A percentile compares a stretch with the other conserved stretches of the same genome.
Evolutionary conservation across 2,113 vertebrate genomes (phyloP).

Genomic region (Microcebus ravelobensis): DNA sequence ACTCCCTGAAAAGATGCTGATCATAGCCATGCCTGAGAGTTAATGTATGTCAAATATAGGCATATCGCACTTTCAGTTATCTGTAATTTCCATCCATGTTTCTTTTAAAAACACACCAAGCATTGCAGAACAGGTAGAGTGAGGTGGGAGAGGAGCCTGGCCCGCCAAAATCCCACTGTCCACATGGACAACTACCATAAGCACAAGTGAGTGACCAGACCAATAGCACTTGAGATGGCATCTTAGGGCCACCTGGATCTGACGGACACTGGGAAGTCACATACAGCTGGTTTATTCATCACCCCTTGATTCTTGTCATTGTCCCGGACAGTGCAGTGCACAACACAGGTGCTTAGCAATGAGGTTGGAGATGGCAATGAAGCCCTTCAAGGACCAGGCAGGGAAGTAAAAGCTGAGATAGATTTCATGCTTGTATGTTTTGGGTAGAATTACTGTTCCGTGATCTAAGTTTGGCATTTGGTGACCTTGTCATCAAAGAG

Average conservation of each 20-base stretch:
- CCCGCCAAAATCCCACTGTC: background rate
- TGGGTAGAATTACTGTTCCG: constrained; percentile 57
- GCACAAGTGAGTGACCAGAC: background rate
- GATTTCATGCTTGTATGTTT: constrained; percentile 53
- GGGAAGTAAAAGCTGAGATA: constrained; percentile 41
- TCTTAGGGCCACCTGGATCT: background rate
- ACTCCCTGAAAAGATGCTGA: background rate
- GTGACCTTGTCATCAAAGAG: constrained; percentile 78
- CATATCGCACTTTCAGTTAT: background rate
- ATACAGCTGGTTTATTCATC: background rate
- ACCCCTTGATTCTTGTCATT: background rate
- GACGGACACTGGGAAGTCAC: background rate
- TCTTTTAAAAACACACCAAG: background rate
- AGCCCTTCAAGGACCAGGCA: background rate
- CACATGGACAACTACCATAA: background rate
- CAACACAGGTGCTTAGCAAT: background rate
- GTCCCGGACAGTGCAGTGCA: background rate
- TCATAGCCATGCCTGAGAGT: too few species aligned
- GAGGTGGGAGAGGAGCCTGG: background rate
- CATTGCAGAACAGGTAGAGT: background rate
- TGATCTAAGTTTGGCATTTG: constrained; percentile 73
- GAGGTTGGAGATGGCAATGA: background rate
- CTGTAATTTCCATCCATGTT: background rate
- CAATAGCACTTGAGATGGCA: background rate
- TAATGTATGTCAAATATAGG: background rate